Evolutionary conservation across 2,113 vertebrate species (phyloP).

Genomic region (Rattus rattus): DNA sequence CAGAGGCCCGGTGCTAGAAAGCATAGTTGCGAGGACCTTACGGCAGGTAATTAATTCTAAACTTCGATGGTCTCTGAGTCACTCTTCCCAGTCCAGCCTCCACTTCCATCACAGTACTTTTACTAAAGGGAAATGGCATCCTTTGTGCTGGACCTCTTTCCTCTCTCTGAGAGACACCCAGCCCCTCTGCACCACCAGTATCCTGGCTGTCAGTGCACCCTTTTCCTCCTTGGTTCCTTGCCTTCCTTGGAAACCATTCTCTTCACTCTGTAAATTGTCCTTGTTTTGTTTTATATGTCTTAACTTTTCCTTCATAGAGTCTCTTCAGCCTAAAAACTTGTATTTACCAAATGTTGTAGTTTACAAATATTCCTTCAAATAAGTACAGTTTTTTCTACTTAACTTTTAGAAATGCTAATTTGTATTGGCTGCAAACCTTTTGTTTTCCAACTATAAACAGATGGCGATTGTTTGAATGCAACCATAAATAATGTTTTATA

Average conservation of each 20-base stretch:
- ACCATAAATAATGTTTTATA: neutral
- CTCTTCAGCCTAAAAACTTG: neutral
- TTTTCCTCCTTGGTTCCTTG: neutral
- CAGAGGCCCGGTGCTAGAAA: constrained; percentile 97
- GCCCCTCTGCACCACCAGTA: too few species aligned
- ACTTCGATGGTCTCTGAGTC: neutral
- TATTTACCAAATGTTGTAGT: neutral
- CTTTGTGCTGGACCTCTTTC: neutral
- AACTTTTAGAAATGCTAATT: neutral
- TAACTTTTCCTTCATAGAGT: neutral
- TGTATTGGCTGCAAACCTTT: neutral
- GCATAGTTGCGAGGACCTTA: constrained; percentile 96
- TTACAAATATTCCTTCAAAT: neutral
- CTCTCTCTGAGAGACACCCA: neutral
- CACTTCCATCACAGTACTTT: neutral
- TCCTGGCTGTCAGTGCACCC: neutral
- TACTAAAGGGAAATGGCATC: neutral
- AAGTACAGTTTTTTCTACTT: neutral
- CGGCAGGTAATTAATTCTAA: constrained; percentile 90
- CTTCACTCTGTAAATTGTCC: neutral
- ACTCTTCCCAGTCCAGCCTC: neutral
- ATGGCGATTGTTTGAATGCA: neutral
- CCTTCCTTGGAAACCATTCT: neutral
- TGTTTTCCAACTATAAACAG: neutral
- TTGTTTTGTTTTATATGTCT: neutral